Evolutionary conservation across 2,888 invertebrate species (phyloP).

Genomic region (Nasonia oneida): DNA sequence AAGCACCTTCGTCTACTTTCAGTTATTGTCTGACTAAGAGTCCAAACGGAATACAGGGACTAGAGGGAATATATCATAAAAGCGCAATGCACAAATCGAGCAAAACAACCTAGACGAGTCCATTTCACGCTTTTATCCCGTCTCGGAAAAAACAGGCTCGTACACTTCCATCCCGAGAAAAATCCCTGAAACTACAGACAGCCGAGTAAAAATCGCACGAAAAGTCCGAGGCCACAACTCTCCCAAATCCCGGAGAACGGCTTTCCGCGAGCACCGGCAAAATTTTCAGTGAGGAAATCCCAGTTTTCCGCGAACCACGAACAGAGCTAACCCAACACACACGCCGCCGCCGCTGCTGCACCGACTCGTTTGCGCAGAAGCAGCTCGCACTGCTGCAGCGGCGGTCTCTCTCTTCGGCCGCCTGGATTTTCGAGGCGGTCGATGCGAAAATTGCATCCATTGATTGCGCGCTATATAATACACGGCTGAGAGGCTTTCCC

Average conservation of each 20-base stretch:
- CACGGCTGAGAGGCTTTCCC: neutral
- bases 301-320: conserved; percentile 26
- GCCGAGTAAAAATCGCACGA: neutral
- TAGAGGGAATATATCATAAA: neutral
- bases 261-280: conserved; percentile 6
- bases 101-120: conserved; percentile 55
- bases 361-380: conserved; percentile 65
- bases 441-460: conserved; percentile 56
- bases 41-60: neutral
- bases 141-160: conserved; percentile 45
- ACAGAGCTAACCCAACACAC: conserved; percentile 39
- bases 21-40: neutral
- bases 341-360: neutral
- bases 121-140: conserved; percentile 53
- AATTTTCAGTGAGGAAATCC: conserved; percentile 54
- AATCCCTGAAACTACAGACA: neutral
- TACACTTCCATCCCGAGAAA: too few relatives aligned
- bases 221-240: too few relatives aligned
- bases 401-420: conserved; percentile 27
- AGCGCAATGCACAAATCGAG: neutral
- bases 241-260: neutral
- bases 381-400: conserved; percentile 45
- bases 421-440: conserved; percentile 54
- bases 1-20: neutral
- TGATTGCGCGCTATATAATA: neutral